phyloP scores from a whole-genome alignment of 2,888 invertebrate genomes.

The Idaea dimidiata region DNA sequence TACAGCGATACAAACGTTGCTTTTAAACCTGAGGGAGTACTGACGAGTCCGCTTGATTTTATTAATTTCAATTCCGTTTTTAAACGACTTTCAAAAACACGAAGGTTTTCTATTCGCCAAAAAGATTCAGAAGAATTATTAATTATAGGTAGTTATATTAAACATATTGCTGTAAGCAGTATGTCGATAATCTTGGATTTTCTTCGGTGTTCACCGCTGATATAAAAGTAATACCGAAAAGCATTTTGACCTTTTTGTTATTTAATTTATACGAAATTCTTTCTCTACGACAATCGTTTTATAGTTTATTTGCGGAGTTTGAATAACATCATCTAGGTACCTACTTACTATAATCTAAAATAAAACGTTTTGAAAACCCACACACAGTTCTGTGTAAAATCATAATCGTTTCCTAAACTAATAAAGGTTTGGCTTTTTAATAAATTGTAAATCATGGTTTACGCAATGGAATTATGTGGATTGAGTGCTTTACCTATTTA shows the following conservation, averaged over 20 bases:
- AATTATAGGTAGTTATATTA: too few relatives aligned
- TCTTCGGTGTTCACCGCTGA: too few relatives aligned
- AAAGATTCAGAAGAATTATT: too few relatives aligned
- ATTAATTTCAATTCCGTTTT: constrained; percentile 16
- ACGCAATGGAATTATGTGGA: constrained; percentile 1
- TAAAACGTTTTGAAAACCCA: constrained; percentile 27
- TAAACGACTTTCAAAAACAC: too few relatives aligned
- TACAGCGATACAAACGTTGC: constrained; percentile 44
- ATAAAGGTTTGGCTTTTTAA: constrained; percentile 36
- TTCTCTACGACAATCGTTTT: background rate
- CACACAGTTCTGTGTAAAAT: constrained; percentile 27
- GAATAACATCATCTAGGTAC: constrained; percentile 15
- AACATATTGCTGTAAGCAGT: too few relatives aligned
- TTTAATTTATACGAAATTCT: constrained; percentile 1
- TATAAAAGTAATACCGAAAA: too few relatives aligned
- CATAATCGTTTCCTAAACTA: constrained; percentile 40
- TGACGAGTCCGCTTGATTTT: constrained; percentile 10
- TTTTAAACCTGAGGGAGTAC: constrained; percentile 53
- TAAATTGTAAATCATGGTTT: constrained; percentile 34
- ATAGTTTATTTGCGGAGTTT: background rate
- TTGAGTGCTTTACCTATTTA: constrained; percentile 14
- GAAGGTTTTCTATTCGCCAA: too few relatives aligned
- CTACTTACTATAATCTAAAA: constrained; percentile 27
- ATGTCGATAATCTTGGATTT: too few relatives aligned
- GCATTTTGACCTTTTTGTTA: too few relatives aligned